Percentiles rank a stretch among this genome's conserved stretches.
Conservation (phyloP, 30 jellyfish, hydroid and myxozoan genomes). For the Turritopsis rubra region DNA sequence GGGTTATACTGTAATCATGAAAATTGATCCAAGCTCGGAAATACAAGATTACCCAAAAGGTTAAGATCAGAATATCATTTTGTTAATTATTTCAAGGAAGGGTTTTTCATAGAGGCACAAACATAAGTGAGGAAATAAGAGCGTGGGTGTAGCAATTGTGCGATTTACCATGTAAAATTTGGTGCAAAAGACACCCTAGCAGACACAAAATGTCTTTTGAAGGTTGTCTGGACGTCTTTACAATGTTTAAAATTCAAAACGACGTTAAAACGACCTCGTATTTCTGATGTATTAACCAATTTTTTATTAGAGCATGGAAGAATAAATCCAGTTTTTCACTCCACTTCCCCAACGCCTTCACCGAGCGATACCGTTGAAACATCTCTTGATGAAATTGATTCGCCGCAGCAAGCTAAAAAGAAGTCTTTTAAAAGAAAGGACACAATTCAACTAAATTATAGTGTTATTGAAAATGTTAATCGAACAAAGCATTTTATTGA, state of each 20-base stretch:
- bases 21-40: conserved; percentile 8
- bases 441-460: background rate
- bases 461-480: conserved; percentile 3
- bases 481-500: conserved; percentile 45
- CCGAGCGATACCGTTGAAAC: background rate
- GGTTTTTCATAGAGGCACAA: too few relatives aligned
- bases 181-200: too few relatives aligned
- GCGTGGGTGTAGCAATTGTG: too few relatives aligned
- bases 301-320: background rate
- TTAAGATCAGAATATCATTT: background rate
- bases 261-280: too few relatives aligned
- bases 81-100: too few relatives aligned
- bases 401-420: background rate
- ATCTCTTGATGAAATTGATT: background rate
- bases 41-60: conserved; percentile 10
- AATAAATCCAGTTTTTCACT: background rate
- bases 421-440: background rate
- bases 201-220: too few relatives aligned
- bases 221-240: too few relatives aligned
- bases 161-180: too few relatives aligned
- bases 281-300: background rate
- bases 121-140: too few relatives aligned
- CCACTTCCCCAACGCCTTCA: background rate
- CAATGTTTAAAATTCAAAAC: too few relatives aligned
- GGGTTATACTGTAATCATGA: conserved; percentile 64